Base-by-base conservation (phyloP, 1,140 invertebrate species). In the Pygmarrhopalites habei region DNA sequence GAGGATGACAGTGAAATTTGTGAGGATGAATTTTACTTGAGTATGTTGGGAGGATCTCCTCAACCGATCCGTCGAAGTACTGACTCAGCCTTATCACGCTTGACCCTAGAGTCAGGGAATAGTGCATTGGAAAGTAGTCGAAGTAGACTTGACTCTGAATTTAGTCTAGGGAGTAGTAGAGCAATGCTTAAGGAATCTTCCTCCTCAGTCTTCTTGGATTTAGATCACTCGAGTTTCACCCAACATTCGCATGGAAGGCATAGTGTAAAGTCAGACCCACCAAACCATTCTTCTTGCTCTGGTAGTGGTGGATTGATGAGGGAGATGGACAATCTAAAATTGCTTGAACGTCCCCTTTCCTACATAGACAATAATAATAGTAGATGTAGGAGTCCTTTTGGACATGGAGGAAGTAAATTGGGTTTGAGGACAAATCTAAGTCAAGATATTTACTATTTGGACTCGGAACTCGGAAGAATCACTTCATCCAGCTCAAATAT, bases 1-100 rank as follows among this genome's bases (percentile, higher is more conserved):
- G 60, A 57, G 29, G 53, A 51, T 30, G 63, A 65, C 29, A 43
- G 46, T 43, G 66, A 65, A 32, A 47, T 64, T 49, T 63, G 57
- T 57, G 61, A 60, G 44, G 61, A 67, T 51, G 65, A 67, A 44
- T 67, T 67, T 60, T 67, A 64, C 32, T 44, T 67, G 14, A 51
- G 61, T 19, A 67, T 67, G 65, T 26, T 64, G n/a, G 57, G 35
- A 15, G 65, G 49, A 39, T 67, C 65, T 32, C 65, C 65, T 1
- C 47, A 58, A 39, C 65, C 65, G 21, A 43, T 60, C 43, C 59
- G 65, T 44, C 41, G 65, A n/a, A 67, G 61, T 30, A 63, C 56
- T 26, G 65, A 67, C 29, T 67, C 65, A 26, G 65, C 61, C 25
- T 41, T 67, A 60, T 62, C 60, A 49, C 65, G 60, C n/a, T 57